A percentile compares a stretch with the other conserved stretches of the same genome.
Evolutionary conservation across 2,113 vertebrate species (phyloP).

Genomic region (Helogale parvula): DNA sequence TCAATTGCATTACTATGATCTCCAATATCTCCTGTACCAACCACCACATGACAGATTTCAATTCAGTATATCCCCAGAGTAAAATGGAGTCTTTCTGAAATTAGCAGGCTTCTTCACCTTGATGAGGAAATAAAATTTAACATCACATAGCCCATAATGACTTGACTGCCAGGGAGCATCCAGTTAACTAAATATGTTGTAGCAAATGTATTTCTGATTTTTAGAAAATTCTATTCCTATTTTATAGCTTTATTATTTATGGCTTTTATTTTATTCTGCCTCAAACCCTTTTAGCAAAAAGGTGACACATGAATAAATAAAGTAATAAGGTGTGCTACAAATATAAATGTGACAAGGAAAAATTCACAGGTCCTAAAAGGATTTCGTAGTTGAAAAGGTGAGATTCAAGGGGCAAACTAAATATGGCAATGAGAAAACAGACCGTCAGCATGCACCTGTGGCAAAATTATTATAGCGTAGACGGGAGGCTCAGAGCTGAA

Average conservation of each 20-base stretch:
- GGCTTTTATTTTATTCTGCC: conserved; percentile 14
- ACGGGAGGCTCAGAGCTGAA: background rate
- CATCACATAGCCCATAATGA: background rate
- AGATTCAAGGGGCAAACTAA: background rate
- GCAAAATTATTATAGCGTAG: background rate
- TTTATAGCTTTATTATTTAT: conserved; percentile 29
- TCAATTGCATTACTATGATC: background rate
- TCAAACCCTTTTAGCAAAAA: background rate
- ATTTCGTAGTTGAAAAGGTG: background rate
- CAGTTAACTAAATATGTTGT: background rate
- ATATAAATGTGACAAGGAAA: conserved; percentile 19
- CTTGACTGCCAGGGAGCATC: background rate
- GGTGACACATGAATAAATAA: conserved; percentile 44
- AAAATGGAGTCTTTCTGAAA: background rate
- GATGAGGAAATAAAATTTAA: background rate
- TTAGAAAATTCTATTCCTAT: background rate
- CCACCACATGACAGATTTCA: background rate
- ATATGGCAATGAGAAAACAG: background rate
- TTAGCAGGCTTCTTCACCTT: background rate
- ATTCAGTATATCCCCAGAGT: background rate
- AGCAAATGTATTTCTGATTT: background rate
- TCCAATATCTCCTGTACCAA: background rate
- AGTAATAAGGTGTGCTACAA: conserved; percentile 5
- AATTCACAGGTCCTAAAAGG: background rate
- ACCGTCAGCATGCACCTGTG: background rate